phyloP scores from a whole-genome alignment of 2,113 vertebrate species.

The Anarhynchus alexandrinus region DNA sequence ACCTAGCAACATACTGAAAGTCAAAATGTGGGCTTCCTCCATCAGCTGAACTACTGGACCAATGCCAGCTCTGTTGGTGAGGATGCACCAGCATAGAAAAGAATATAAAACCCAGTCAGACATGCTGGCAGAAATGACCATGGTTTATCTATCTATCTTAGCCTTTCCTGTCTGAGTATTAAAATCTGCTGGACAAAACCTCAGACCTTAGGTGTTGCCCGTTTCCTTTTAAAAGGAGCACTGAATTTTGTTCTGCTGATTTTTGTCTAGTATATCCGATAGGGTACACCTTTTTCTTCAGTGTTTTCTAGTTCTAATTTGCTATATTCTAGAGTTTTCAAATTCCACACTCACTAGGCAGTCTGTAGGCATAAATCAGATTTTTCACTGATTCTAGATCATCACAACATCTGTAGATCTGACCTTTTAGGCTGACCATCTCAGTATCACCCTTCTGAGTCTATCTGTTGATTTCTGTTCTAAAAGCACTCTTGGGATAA shows the following conservation, averaged over 20 bases:
- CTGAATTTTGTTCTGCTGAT: background rate
- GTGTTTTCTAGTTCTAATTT: background rate
- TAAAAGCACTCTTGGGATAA: background rate
- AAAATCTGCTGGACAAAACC: background rate
- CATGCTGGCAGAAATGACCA: background rate
- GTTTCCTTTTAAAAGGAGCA: background rate
- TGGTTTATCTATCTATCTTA: background rate
- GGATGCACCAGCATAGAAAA: background rate
- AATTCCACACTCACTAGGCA: background rate
- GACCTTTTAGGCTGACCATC: background rate
- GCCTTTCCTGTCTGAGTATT: background rate
- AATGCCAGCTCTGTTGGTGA: background rate
- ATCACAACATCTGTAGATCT: background rate
- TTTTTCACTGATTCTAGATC: background rate
- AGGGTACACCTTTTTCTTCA: background rate
- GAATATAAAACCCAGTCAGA: background rate
- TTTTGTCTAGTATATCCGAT: background rate
- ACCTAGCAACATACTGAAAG: background rate
- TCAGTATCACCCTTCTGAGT: background rate
- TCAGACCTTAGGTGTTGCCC: background rate
- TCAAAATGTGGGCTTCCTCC: background rate
- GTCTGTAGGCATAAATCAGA: background rate
- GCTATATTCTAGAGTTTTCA: background rate
- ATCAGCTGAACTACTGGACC: background rate
- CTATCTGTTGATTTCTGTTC: background rate